Base-by-base conservation (phyloP, 2,797 vertebrate genomes). In the Siniperca undulata region DNA sequence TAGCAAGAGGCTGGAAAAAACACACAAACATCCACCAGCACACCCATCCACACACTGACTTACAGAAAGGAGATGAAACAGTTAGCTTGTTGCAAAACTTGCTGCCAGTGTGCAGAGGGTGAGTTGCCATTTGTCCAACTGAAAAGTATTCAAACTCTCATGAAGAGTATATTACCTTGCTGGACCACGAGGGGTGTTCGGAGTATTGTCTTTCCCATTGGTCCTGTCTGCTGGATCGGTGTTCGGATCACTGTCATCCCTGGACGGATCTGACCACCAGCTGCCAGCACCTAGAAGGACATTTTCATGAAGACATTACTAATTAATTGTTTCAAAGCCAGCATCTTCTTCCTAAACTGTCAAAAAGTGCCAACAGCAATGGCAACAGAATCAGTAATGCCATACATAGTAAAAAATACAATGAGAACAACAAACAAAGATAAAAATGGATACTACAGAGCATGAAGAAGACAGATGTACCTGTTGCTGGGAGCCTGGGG, bases 171-270 rank as follows among this genome's bases (percentile, higher is more conserved):
- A 83, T 92, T 96, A 97, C 98, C 98, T 97, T 98, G 98, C 55
- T 99, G 98, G 80, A 99, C 97, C 92, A 99, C 93, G 24, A 99
- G 95, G 12, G 98, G 98, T 2, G 98, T 96, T 58, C 97, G 95
- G 50, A 99, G 96, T 85, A 99, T 96, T 3, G 97, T 94, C 93
- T 99, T 99, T 59, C 97, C 97, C 71, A 99, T 91, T 0, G 97
- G 1, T 67, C 95, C 93, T 0, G 97, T 90, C 90, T 97, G 98
- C 84, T 98, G 97, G 59, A 99, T 94, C 0, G 98, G 98, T 0
- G 97, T 93, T 79, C 97, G 95, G 88, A 99, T 98, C 64, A 99
- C 97, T 0, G 98, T 97, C 97, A 99, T 97, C 22, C 97, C 98
- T 36, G 98, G 96, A 46, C 97, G 97, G 60, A 99, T 97, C 77